A percentile compares a stretch with the other conserved stretches of the same genome.
Evolutionary conservation across 2,797 vertebrate species (phyloP).

Genomic region (Lateolabrax maculatus): DNA sequence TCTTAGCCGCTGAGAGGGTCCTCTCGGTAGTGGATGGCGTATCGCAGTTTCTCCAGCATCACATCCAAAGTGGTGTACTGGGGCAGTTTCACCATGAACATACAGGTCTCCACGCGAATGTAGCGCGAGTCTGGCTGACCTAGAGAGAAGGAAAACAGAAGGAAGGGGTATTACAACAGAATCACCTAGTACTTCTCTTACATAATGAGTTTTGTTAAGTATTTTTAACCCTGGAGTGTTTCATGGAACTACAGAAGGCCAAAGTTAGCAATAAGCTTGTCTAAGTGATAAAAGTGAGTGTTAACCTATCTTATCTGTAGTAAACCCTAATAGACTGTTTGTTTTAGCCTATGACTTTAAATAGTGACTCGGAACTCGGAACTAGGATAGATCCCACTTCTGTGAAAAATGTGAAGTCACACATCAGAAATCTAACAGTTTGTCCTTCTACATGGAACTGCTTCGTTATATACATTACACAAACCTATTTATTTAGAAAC

Average conservation of each 20-base stretch:
- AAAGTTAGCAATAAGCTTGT: not conserved
- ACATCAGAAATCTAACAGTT: not conserved
- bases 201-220: not conserved
- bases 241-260: not conserved
- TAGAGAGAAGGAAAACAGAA: conserved; percentile 62
- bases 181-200: not conserved
- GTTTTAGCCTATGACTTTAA: conserved; percentile 16
- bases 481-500: conserved; percentile 31
- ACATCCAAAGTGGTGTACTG: conserved; percentile 96
- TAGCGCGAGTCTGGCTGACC: conserved; percentile 95
- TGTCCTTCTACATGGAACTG: not conserved
- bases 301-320: conserved; percentile 26
- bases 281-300: conserved; percentile 19
- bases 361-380: conserved; percentile 4
- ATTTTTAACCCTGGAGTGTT: conserved; percentile 6
- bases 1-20: conserved; percentile 97
- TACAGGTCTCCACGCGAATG: conserved; percentile 98
- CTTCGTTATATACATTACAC: not conserved
- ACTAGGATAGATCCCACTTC: not conserved
- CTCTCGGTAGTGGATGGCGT: conserved; percentile 98
- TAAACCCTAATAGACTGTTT: not conserved
- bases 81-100: conserved; percentile 99
- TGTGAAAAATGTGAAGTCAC: not conserved
- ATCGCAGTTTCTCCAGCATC: conserved; percentile 97
- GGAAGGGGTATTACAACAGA: not conserved